phyloP scores from a whole-genome alignment of 2,888 invertebrate species.

The Macrosiphum euphorbiae region DNA sequence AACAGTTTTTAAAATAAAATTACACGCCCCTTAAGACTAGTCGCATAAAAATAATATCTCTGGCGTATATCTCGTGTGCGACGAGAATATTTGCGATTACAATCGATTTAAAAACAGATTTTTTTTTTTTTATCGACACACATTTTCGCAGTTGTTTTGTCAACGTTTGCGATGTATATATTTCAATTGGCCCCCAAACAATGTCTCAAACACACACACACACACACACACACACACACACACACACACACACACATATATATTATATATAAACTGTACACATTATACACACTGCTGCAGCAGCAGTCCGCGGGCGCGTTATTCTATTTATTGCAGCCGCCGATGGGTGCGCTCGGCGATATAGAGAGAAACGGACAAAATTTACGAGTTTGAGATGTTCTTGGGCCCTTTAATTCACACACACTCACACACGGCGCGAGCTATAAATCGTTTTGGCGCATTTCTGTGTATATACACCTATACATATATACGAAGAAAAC shows the following conservation, averaged over 20 bases:
- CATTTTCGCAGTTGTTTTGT: slow-evolving; percentile 25
- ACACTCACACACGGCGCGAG: slow-evolving; percentile 15
- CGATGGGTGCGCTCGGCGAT: background rate
- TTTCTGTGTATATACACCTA: background rate
- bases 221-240: background rate
- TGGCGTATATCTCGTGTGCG: background rate
- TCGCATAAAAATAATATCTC: background rate
- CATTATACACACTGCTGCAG: background rate
- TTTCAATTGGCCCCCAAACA: slow-evolving; percentile 25
- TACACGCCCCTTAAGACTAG: background rate
- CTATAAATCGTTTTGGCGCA: slow-evolving; percentile 34
- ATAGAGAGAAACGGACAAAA: background rate
- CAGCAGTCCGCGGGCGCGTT: background rate
- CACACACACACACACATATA: background rate
- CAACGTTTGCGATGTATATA: background rate
- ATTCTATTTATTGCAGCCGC: slow-evolving; percentile 15
- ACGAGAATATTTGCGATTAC: slow-evolving; percentile 20
- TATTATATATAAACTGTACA: background rate
- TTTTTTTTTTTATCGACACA: slow-evolving; percentile 25
- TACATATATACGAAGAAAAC: background rate
- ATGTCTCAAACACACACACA: background rate
- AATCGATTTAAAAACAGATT: slow-evolving; percentile 17
- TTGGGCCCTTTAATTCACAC: slow-evolving; percentile 37
- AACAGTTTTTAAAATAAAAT: background rate
- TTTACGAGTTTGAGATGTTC: slow-evolving; percentile 50